phyloP scores from a whole-genome alignment of 1,140 invertebrate species.

The Nomia melanderi region DNA sequence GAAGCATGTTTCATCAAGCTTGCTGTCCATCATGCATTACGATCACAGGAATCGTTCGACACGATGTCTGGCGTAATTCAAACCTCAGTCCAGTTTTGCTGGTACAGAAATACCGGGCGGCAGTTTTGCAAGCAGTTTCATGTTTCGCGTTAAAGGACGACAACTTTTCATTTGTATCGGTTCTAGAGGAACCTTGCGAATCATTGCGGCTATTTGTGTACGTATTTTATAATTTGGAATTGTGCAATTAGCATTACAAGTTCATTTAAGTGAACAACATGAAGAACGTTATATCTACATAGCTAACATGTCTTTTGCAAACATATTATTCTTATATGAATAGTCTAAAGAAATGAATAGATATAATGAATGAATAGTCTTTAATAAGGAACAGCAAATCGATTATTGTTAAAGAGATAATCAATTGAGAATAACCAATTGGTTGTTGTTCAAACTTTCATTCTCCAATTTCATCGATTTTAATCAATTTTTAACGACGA shows the following conservation, averaged over 20 bases:
- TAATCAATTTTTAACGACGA: too few relatives aligned
- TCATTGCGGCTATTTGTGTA: too few relatives aligned
- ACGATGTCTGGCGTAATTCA: conserved; percentile 54
- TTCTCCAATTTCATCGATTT: too few relatives aligned
- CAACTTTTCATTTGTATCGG: conserved; percentile 28
- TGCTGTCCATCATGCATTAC: conserved; percentile 32
- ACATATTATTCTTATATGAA: too few relatives aligned
- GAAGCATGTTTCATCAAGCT: conserved; percentile 22
- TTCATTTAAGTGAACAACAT: background rate
- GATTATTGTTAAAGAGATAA: too few relatives aligned
- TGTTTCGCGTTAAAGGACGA: conserved; percentile 48
- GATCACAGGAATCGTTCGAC: conserved; percentile 40
- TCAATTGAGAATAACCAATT: too few relatives aligned
- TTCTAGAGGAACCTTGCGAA: background rate
- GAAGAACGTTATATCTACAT: too few relatives aligned
- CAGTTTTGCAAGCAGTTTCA: conserved; percentile 56
- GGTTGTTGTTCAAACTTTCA: too few relatives aligned
- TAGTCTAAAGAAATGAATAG: too few relatives aligned
- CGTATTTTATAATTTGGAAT: background rate
- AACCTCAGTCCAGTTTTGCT: conserved; percentile 45
- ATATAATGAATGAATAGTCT: too few relatives aligned
- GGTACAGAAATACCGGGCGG: conserved; percentile 46
- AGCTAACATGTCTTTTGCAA: too few relatives aligned
- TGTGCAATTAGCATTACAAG: background rate
- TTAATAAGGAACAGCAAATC: too few relatives aligned